Evolutionary conservation across 2,888 invertebrate genomes (phyloP), one percentile per base, ranked within the genome.

Genomic region (Dryomyza anilis): DNA sequence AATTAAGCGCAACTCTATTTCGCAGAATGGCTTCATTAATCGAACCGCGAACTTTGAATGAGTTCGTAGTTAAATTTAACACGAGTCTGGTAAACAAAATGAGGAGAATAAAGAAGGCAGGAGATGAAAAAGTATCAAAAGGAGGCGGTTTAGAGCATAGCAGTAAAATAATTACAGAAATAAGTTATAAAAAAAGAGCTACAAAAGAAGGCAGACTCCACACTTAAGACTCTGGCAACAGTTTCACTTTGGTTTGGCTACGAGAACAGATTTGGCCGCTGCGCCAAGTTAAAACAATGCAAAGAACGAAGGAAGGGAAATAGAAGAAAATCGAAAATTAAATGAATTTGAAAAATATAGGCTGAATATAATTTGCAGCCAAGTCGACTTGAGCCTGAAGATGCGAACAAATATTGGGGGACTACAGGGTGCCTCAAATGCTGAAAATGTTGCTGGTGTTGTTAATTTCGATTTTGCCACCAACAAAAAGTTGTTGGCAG

Each of bases 381-480:
- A 33, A 12, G 33, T 5, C 39, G 39, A 7, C 14, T n/a, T 3
- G 39, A n/a, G 39, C 14, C 3, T 3, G 16, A 19, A 8, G 4
- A 5, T n/a, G 7, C 4, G 7, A 29, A 29, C 12, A 10, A 52
- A 16, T 3, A 8, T 25, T 16, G 23, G 10, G 12, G 5, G 7
- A 19, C 16, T 33, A 30, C 21, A 23, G 10, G 12, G 53, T 1
- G 12, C 6, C 21, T 23, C 25, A 43, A 53, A 27, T n/a, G 43
- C 43, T 39, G 14, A 36, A 43, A 6, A 25, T 12, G 23, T 3
- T 14, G 6, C 21, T 61, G 29, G 52, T 36, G 52, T 55, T 62
- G 30, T 55, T 30, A 55, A 62, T 55, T 62, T 55, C 55, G 46
- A 62, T 62, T 62, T 62, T 46, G 43, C 46, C 46, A 52, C 25